phyloP scores from a whole-genome alignment of 2,888 invertebrate species.

The Aphidoletes aphidimyza region DNA sequence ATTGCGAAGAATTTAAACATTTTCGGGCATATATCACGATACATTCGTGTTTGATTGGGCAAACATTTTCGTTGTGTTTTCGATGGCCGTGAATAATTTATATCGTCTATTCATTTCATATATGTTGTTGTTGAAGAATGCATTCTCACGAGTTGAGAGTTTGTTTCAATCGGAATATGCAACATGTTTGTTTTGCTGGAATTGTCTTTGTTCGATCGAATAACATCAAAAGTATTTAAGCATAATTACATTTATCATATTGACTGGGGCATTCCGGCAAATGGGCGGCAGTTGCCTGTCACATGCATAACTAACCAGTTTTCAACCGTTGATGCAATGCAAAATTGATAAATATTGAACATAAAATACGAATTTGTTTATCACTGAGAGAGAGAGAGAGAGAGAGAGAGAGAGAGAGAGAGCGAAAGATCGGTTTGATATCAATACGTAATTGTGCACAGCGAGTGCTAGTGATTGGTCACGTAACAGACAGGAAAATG shows the following conservation, averaged over 20 bases:
- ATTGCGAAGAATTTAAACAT: too few species aligned
- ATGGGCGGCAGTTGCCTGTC: not conserved
- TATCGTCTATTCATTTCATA: not conserved
- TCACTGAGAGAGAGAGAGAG: too few species aligned
- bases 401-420: too few species aligned
- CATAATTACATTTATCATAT: conserved; percentile 24
- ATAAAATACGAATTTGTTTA: too few species aligned
- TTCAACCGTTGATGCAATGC: not conserved
- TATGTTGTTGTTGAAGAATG: not conserved
- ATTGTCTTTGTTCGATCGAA: not conserved
- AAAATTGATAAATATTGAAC: not conserved
- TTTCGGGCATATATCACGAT: not conserved
- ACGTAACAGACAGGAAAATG: not conserved
- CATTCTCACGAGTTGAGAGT: conserved; percentile 22
- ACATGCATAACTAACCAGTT: not conserved
- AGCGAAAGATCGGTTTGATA: too few species aligned
- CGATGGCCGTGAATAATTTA: not conserved
- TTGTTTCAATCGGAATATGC: not conserved
- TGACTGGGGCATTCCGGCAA: conserved; percentile 1
- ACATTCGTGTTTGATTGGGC: not conserved
- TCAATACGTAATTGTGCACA: not conserved
- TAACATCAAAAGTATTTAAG: not conserved
- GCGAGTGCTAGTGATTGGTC: not conserved
- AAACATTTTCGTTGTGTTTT: not conserved
- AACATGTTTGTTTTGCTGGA: conserved; percentile 14